phyloP scores from a whole-genome alignment of 2,113 vertebrate genomes.

The Hypanus sabinus region DNA sequence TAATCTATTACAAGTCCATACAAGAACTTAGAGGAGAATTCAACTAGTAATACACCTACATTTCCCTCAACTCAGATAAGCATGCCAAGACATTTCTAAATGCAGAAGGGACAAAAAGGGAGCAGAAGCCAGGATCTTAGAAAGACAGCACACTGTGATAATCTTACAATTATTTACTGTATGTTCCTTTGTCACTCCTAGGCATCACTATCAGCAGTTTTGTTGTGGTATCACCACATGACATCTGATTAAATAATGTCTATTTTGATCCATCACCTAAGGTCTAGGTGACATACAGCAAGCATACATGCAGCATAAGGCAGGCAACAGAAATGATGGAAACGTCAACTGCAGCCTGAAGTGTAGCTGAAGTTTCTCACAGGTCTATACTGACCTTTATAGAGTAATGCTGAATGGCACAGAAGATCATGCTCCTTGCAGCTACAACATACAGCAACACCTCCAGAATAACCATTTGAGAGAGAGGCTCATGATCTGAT shows the following conservation, averaged over 20 bases:
- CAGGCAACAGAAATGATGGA: not conserved
- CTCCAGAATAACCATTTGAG: not conserved
- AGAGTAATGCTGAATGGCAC: not conserved
- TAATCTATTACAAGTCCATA: not conserved
- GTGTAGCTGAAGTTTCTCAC: not conserved
- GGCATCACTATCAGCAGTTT: not conserved
- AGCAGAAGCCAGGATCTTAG: not conserved
- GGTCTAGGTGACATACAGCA: not conserved
- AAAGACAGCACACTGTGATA: not conserved
- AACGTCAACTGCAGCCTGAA: not conserved
- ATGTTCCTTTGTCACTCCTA: not conserved
- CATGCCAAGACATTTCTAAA: not conserved
- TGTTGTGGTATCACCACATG: not conserved
- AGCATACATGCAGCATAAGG: not conserved
- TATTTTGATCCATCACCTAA: not conserved
- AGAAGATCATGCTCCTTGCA: not conserved
- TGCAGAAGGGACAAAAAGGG: not conserved
- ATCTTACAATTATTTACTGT: not conserved
- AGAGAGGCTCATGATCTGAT: not conserved
- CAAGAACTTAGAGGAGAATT: not conserved
- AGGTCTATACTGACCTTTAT: not conserved
- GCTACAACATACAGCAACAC: not conserved
- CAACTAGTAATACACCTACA: not conserved
- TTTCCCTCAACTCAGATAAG: not conserved
- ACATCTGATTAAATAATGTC: not conserved